Evolutionary conservation across 2,888 invertebrate species (phyloP), one percentile per base, ranked within the genome.

Genomic region (Chaetogeoica ovagalla): DNA sequence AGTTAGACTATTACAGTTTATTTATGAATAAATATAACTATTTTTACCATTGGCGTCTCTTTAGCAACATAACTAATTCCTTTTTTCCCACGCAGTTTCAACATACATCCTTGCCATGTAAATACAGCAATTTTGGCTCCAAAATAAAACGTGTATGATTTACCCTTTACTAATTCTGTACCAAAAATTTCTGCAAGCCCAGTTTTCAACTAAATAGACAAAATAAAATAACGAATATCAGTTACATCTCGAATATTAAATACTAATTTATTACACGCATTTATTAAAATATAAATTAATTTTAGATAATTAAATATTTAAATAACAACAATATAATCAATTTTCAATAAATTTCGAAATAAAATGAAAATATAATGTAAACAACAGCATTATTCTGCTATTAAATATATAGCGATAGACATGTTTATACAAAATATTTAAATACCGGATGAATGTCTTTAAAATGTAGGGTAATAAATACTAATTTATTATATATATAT

Each of bases 161-260:
- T 97, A 75, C 94, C 95, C 87, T 94, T 94, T 0, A 96, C 95
- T 81, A 99, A 86, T 87, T 98, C 98, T 0, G 97, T 96, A 1
- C 98, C 99, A 88, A 98, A 99, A 65, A 98, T 90, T 88, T 99
- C 99, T 0, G 97, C 98, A 84, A 93, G 90, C 0, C 98, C 98
- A 84, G 90, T 91, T 85, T 94, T 91, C 82, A 99, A 88, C 92
- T 97, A 86, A 60, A 85, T 86, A 84, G 84, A 66, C 73, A 76
- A 62, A 82, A 43, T 73, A 81, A 81, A 72, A 52, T 30, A 52
- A 73, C 69, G 17, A 30, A 30, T 8, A 43, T 23, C 1, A 59
- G 11, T 59, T 59, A 11, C 21, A 59, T 21, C 11, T 21, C 8
- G 21, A 59, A 55, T 55, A 55, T 19, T 5, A 55, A 55, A 55